These are phyloP conservation scores for Cossypha polioptera DNA, from an alignment of 2,797 vertebrate species.

Conservation along the genomic window DNA sequence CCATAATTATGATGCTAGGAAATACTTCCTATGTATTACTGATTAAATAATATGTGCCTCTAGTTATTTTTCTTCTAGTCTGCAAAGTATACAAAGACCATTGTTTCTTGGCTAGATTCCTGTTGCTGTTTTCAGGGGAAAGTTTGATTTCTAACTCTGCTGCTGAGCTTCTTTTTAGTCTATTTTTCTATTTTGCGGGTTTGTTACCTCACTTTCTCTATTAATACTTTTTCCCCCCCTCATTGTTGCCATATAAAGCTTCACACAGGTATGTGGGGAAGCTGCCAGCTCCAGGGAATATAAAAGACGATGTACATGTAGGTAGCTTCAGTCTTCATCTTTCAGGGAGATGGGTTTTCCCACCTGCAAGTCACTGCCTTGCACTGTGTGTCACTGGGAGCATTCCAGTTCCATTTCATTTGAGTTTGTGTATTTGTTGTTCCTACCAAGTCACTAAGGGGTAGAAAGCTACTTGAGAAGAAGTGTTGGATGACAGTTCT, in stretches of 20 bases:
- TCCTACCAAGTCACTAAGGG: not conserved
- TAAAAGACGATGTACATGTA: accelerated
- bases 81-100: not conserved
- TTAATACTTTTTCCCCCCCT: not conserved
- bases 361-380: not conserved
- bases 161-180: not conserved
- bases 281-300: not conserved
- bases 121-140: not conserved
- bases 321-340: not conserved
- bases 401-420: not conserved
- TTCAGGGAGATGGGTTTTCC: not conserved
- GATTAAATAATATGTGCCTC: not conserved
- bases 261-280: not conserved
- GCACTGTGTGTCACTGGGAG: not conserved
- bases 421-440: not conserved
- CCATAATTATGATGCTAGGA: not conserved
- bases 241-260: not conserved
- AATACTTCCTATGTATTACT: not conserved
- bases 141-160: not conserved
- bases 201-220: not conserved
- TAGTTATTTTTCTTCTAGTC: not conserved
- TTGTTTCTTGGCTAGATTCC: not conserved
- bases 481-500: not conserved
- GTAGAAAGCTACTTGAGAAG: not conserved
- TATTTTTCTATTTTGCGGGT: not conserved